Evolutionary conservation across 2,113 vertebrate species (phyloP).

Genomic region (Vulpes vulpes): DNA sequence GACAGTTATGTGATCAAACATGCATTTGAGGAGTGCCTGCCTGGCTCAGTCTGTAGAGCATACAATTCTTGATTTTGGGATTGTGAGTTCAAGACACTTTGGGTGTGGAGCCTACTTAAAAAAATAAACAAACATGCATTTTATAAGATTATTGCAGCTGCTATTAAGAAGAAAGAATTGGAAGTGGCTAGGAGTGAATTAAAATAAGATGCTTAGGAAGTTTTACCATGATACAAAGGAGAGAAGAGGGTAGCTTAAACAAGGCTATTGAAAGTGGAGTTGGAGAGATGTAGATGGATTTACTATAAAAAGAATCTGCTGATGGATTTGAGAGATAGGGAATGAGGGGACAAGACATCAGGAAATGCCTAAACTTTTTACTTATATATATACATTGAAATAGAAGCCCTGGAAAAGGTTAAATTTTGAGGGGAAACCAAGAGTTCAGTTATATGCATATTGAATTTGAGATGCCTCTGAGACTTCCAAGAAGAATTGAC

Average conservation of each 20-base stretch:
- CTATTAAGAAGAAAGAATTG: neutral
- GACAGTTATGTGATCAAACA: neutral
- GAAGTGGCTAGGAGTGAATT: neutral
- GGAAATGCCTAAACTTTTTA: neutral
- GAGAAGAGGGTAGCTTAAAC: neutral
- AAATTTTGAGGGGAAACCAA: neutral
- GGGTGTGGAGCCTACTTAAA: neutral
- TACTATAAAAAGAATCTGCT: neutral
- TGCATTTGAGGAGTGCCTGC: neutral
- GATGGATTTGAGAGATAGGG: neutral
- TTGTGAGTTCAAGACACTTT: neutral
- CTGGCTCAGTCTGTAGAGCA: neutral
- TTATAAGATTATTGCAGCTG: neutral
- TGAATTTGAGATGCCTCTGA: neutral
- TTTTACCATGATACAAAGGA: neutral
- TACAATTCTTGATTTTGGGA: neutral
- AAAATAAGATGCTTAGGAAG: conserved; percentile 14
- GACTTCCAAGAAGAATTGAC: neutral
- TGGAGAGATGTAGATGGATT: neutral
- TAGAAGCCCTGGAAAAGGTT: neutral
- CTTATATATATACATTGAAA: neutral
- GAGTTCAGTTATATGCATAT: neutral
- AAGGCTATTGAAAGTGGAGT: neutral
- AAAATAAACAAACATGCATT: neutral
- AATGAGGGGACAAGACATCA: neutral